Evolutionary conservation across 2,888 invertebrate species (phyloP).

Genomic region (Elmis aenea): DNA sequence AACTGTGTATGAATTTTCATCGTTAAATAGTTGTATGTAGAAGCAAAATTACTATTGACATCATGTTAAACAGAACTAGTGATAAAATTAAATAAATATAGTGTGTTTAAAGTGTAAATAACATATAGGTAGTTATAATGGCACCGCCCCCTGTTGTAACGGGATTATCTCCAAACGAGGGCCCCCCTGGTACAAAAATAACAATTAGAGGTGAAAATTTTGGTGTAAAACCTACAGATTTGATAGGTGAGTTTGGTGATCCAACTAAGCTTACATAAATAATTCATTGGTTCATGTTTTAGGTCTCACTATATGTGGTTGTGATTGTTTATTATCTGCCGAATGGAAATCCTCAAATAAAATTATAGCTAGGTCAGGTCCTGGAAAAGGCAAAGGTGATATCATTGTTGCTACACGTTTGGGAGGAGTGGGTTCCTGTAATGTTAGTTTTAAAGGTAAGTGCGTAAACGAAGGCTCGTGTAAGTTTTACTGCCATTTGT

Average conservation of each 20-base stretch:
- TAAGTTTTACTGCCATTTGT: too few relatives aligned
- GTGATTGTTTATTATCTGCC: conserved; percentile 89
- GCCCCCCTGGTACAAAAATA: conserved; percentile 92
- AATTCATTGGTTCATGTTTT: conserved; percentile 15
- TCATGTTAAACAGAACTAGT: too few relatives aligned
- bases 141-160: conserved; percentile 84
- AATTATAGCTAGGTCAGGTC: conserved; percentile 92
- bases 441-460: conserved; percentile 78
- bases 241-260: conserved; percentile 70
- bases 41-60: too few relatives aligned
- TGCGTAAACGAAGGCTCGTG: too few relatives aligned
- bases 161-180: conserved; percentile 97
- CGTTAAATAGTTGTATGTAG: too few relatives aligned
- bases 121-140: too few relatives aligned
- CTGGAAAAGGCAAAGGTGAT: conserved; percentile 86
- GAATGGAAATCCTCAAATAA: conserved; percentile 99
- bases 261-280: neutral
- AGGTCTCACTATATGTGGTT: conserved; percentile 93
- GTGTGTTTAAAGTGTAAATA: too few relatives aligned
- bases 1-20: too few relatives aligned
- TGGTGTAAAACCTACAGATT: conserved; percentile 77
- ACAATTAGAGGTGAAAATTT: conserved; percentile 95
- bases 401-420: conserved; percentile 82
- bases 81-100: too few relatives aligned
- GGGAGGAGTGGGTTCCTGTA: conserved; percentile 84